Percentiles rank a stretch among this genome's conserved stretches.
These are phyloP conservation scores for Solea solea DNA, from an alignment of 2,113 vertebrate genomes.

Conservation along the genomic window DNA sequence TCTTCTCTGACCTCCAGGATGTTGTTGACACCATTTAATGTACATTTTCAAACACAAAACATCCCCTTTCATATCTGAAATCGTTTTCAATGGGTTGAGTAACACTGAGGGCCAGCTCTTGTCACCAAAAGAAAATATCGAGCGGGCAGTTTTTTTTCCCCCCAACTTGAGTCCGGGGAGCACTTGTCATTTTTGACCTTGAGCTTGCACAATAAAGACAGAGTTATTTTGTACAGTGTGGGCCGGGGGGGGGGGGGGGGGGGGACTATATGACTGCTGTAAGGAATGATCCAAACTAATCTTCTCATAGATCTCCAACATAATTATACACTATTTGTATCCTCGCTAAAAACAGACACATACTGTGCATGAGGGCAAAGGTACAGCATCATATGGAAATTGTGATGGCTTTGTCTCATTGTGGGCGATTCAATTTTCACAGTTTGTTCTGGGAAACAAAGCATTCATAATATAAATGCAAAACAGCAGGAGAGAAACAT, in stretches of 20 bases:
- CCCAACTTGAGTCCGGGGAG: constrained; percentile 35
- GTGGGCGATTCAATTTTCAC: constrained; percentile 70
- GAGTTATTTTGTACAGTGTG: constrained; percentile 61
- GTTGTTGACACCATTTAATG: constrained; percentile 80
- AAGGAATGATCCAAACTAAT: constrained; percentile 53
- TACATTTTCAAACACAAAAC: constrained; percentile 78
- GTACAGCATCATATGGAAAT: constrained; percentile 50
- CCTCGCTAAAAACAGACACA: constrained; percentile 54
- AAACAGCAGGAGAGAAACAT: constrained; percentile 52
- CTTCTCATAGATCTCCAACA: constrained; percentile 51
- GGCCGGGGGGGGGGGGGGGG: too few relatives aligned
- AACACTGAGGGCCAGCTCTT: constrained; percentile 59
- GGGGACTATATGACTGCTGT: constrained; percentile 53
- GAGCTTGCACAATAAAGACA: constrained; percentile 53
- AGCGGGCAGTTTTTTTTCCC: constrained; percentile 33
- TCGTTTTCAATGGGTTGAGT: constrained; percentile 68
- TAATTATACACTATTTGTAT: constrained; percentile 62
- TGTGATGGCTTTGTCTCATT: constrained; percentile 52
- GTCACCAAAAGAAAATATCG: constrained; percentile 63
- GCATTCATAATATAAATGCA: constrained; percentile 59
- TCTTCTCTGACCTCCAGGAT: constrained; percentile 69
- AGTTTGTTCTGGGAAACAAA: constrained; percentile 35
- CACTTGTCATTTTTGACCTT: constrained; percentile 65
- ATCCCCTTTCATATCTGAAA: constrained; percentile 68
- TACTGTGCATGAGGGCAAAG: constrained; percentile 53